These are phyloP conservation scores for Semibalanus balanoides DNA, from an alignment of 1,140 invertebrate genomes.

Conservation along the genomic window DNA sequence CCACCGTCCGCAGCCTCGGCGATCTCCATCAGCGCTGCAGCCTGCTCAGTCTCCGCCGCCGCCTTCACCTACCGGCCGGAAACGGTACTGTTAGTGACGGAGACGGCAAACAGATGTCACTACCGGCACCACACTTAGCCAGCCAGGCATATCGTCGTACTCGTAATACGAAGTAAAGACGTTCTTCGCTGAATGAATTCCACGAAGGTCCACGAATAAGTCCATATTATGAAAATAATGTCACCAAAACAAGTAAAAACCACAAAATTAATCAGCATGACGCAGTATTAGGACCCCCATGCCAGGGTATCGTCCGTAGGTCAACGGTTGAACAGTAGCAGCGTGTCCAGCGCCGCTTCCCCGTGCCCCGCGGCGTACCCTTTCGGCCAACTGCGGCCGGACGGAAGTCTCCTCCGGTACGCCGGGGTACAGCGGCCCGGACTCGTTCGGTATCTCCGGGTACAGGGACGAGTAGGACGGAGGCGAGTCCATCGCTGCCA, in stretches of 20 bases:
- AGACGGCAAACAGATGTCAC: neutral
- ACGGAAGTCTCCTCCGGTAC: neutral
- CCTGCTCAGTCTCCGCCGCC: constrained; percentile 7
- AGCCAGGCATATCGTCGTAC: too few species aligned
- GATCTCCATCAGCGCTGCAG: constrained; percentile 13
- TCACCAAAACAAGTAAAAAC: too few species aligned
- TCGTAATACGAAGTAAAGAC: too few species aligned
- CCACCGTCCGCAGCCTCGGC: constrained; percentile 11
- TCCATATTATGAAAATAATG: too few species aligned
- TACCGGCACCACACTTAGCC: too few species aligned
- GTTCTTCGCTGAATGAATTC: too few species aligned
- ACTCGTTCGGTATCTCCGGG: neutral
- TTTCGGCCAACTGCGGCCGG: constrained; percentile 17
- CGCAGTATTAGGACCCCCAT: too few species aligned
- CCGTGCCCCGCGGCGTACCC: constrained; percentile 10
- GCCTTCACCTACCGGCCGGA: neutral
- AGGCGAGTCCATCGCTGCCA: neutral
- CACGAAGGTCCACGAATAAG: too few species aligned
- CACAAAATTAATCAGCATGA: too few species aligned
- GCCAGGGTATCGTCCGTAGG: too few species aligned
- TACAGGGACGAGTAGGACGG: neutral
- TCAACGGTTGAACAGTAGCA: too few species aligned
- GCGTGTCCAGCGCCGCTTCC: too few species aligned
- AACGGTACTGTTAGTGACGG: neutral
- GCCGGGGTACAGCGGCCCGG: neutral